Evolutionary conservation across 2,797 vertebrate genomes (phyloP).

Genomic region (Pipistrellus pygmaeus): DNA sequence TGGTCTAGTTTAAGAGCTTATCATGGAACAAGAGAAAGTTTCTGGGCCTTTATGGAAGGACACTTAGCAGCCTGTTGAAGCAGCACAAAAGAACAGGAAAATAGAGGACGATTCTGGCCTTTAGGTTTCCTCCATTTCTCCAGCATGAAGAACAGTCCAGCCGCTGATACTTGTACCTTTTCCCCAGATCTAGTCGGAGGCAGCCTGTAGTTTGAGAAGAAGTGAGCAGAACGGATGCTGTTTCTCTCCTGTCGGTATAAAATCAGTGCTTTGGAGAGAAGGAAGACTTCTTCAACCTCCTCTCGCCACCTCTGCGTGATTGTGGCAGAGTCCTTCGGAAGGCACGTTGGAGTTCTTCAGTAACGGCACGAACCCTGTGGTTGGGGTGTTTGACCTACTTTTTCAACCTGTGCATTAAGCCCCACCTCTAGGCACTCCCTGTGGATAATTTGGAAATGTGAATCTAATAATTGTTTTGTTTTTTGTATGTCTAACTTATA

Average conservation of each 20-base stretch:
- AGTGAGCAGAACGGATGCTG: slow-evolving; percentile 18
- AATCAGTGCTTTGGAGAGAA: slow-evolving; percentile 51
- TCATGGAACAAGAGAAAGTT: not conserved
- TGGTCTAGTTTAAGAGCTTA: not conserved
- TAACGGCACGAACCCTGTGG: not conserved
- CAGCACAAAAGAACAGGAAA: not conserved
- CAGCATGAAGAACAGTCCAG: not conserved
- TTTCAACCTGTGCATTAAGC: not conserved
- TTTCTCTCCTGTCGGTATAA: slow-evolving; percentile 49
- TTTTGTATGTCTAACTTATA: slow-evolving; percentile 88
- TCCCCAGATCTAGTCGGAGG: slow-evolving; percentile 83
- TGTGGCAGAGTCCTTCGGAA: not conserved
- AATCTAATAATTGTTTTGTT: slow-evolving; percentile 80
- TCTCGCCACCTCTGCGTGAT: not conserved
- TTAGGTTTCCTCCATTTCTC: not conserved
- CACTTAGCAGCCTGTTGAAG: not conserved
- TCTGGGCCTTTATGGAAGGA: not conserved
- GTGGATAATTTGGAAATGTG: slow-evolving; percentile 82
- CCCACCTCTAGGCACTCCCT: slow-evolving; percentile 28
- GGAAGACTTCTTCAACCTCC: slow-evolving; percentile 55
- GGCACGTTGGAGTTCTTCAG: not conserved
- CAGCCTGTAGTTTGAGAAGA: slow-evolving; percentile 57
- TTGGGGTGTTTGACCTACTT: not conserved
- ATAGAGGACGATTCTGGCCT: not conserved
- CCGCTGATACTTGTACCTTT: not conserved